A percentile compares a stretch with the other conserved stretches of the same genome.
These are phyloP conservation scores for Pachypeltis micranthus DNA, from an alignment of 1,140 invertebrate genomes.

Conservation along the genomic window DNA sequence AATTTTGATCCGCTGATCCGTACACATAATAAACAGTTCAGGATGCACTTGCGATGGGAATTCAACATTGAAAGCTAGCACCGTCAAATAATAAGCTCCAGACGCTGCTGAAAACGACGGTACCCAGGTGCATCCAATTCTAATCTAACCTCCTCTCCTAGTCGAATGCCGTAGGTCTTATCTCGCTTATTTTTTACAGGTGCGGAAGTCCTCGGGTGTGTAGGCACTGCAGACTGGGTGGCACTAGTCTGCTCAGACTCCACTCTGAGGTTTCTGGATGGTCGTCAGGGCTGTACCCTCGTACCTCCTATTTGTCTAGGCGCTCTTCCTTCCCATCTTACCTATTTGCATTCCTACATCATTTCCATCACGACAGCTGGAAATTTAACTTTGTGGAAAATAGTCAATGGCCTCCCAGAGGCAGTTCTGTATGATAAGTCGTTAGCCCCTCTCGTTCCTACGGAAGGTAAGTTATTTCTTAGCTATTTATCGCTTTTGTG, in stretches of 20 bases:
- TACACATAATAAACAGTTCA: no score
- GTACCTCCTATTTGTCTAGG: constrained; percentile 51
- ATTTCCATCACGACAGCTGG: constrained; percentile 34
- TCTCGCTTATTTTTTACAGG: constrained; percentile 36
- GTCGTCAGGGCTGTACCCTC: constrained; percentile 40
- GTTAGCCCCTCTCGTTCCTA: not conserved
- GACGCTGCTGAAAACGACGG: no score
- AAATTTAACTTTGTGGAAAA: constrained; percentile 34
- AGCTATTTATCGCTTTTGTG: no score
- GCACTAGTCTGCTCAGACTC: constrained; percentile 52
- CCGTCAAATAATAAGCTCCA: no score
- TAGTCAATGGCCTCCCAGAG: not conserved
- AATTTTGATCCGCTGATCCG: no score
- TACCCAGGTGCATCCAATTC: no score
- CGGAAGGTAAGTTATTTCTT: constrained; percentile 5
- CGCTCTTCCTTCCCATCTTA: constrained; percentile 41
- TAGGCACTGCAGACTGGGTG: constrained; percentile 41
- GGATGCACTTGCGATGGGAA: no score
- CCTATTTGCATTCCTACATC: constrained; percentile 32
- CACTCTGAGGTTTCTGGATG: constrained; percentile 49
- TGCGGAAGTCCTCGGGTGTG: constrained; percentile 39
- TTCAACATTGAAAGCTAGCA: no score
- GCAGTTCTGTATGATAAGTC: constrained; percentile 5
- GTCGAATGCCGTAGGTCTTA: no score
- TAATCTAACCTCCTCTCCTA: not conserved